These are phyloP conservation scores for Torymus aiolomorphi DNA, from an alignment of 2,888 invertebrate species.

Conservation along the genomic window DNA sequence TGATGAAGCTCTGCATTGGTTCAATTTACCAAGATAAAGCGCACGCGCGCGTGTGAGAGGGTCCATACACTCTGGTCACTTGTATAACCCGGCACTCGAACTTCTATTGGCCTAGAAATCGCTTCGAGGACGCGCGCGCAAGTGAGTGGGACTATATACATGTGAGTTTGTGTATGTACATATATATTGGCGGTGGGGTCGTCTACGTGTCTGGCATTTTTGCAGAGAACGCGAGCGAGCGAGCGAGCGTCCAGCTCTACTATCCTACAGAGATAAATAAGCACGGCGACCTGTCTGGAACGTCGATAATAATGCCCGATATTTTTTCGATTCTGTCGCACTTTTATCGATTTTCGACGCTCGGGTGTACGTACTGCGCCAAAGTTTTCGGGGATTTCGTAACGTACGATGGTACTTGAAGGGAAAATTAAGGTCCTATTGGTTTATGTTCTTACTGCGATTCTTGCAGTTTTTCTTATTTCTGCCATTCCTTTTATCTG, in stretches of 20 bases:
- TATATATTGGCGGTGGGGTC: constrained; percentile 26
- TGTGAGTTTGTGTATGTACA: not conserved
- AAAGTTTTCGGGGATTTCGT: too few relatives aligned
- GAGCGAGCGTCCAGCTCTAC: not conserved
- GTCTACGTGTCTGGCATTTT: constrained; percentile 41
- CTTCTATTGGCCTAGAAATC: constrained; percentile 51
- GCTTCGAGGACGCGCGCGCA: constrained; percentile 27
- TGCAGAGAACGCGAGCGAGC: too few relatives aligned
- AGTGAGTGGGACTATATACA: too few relatives aligned
- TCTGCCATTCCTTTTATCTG: too few relatives aligned
- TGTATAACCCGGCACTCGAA: constrained; percentile 43
- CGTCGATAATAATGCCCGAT: constrained; percentile 17
- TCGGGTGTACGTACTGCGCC: too few relatives aligned
- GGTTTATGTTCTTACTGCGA: too few relatives aligned
- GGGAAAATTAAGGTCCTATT: too few relatives aligned
- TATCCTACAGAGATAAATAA: constrained; percentile 19
- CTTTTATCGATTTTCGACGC: too few relatives aligned
- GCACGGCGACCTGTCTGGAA: not conserved
- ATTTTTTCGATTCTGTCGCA: not conserved
- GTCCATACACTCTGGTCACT: constrained; percentile 26
- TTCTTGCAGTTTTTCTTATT: too few relatives aligned
- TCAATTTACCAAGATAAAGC: constrained; percentile 47
- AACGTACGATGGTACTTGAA: too few relatives aligned
- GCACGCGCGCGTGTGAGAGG: constrained; percentile 3
- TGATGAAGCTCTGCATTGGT: constrained; percentile 36